Evolutionary conservation across 2,888 invertebrate species (phyloP).

Genomic region (Arrhopalites spinosus): DNA sequence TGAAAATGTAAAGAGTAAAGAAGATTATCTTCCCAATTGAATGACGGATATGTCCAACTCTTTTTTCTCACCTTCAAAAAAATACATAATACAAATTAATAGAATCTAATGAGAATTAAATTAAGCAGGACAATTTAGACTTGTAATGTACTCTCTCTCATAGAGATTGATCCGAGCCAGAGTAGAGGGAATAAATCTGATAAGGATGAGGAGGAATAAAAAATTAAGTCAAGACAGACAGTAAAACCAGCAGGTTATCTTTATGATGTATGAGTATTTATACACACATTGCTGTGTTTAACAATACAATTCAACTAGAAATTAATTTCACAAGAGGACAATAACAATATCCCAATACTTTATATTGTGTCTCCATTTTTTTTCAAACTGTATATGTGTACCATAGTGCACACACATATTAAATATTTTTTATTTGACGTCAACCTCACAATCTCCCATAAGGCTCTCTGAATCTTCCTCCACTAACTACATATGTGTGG

Average conservation of each 20-base stretch:
- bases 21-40: neutral
- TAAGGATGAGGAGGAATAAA: neutral
- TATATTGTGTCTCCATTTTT: neutral
- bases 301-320: no score
- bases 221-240: neutral
- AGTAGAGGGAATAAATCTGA: neutral
- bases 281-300: no score
- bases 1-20: no score
- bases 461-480: no score
- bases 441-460: no score
- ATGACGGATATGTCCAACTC: neutral
- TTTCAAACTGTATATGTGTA: neutral
- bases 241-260: neutral
- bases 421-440: no score
- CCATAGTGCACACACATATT: neutral
- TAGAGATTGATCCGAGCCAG: neutral
- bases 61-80: neutral
- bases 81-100: slow-evolving; percentile 1
- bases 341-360: neutral
- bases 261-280: neutral
- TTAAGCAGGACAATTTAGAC: neutral
- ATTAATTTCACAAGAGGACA: no score
- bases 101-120: slow-evolving; percentile 9
- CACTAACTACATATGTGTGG: no score
- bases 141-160: no score